Percentiles rank a stretch among this genome's conserved stretches.
Conservation (phyloP, 2,888 invertebrate genomes). For the Brenthis daphne region DNA sequence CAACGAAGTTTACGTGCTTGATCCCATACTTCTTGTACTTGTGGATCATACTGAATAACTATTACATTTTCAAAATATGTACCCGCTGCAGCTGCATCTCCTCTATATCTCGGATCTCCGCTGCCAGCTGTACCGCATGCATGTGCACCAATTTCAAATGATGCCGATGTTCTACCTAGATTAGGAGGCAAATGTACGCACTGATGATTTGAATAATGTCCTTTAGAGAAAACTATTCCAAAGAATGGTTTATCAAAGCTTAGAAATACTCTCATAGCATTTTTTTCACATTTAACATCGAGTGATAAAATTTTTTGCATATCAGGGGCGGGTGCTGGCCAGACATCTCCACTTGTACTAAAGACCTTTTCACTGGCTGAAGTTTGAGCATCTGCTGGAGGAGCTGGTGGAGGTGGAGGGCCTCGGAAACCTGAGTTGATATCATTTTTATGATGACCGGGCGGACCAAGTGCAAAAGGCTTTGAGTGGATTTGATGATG, state of each 20-base stretch:
- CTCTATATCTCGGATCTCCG: conserved; percentile 95
- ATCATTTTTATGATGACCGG: conserved; percentile 76
- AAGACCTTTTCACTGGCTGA: conserved; percentile 84
- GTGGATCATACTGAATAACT: conserved; percentile 95
- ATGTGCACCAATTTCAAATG: conserved; percentile 95
- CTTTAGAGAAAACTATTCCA: conserved; percentile 97
- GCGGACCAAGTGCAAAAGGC: conserved; percentile 71
- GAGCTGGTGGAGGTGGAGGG: conserved; percentile 81
- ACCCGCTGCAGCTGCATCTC: conserved; percentile 93
- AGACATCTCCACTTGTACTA: conserved; percentile 87
- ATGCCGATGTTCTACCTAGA: conserved; percentile 91
- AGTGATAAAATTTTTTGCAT: conserved; percentile 96
- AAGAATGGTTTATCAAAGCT: conserved; percentile 97
- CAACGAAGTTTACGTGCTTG: conserved; percentile 95
- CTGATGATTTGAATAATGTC: conserved; percentile 95
- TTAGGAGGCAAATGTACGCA: conserved; percentile 96
- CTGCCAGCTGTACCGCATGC: conserved; percentile 96
- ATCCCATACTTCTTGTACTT: conserved; percentile 98
- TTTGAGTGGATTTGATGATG: conserved; percentile 77
- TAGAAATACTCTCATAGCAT: conserved; percentile 95
- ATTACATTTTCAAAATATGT: conserved; percentile 97
- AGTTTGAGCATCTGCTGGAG: conserved; percentile 75
- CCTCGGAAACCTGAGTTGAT: conserved; percentile 87
- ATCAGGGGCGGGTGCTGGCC: conserved; percentile 93
- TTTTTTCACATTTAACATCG: conserved; percentile 97